Percentiles rank a stretch among this genome's conserved stretches.
phyloP scores from a whole-genome alignment of 2,113 vertebrate species.

The Lynx canadensis region DNA sequence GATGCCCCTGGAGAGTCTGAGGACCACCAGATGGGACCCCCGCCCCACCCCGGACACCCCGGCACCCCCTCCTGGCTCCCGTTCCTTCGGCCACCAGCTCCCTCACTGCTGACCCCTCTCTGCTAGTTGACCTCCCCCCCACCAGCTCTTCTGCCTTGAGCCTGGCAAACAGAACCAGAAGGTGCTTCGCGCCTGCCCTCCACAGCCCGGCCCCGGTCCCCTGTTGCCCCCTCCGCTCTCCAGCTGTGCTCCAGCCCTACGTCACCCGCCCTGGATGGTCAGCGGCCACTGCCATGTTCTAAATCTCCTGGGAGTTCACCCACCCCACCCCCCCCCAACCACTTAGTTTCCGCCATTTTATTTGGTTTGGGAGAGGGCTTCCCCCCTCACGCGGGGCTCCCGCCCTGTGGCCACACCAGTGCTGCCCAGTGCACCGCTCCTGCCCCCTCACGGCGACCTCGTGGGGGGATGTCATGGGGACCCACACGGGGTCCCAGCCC shows the following conservation, averaged over 20 bases:
- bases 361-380: neutral
- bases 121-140: no score
- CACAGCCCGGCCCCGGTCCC: neutral
- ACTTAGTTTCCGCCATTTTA: neutral
- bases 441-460: neutral
- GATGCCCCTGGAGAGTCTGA: neutral
- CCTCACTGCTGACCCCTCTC: no score
- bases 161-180: accelerated
- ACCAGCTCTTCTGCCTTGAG: neutral
- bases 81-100: neutral
- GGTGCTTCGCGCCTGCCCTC: neutral
- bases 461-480: neutral
- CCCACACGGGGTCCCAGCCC: neutral
- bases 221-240: neutral
- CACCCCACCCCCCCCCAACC: no score
- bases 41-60: neutral
- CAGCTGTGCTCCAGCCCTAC: neutral
- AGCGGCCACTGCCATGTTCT: accelerated
- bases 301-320: neutral
- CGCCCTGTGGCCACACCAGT: neutral
- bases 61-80: neutral
- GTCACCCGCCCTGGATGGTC: accelerated
- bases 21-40: neutral
- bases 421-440: neutral
- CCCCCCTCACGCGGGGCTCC: neutral